A percentile compares a stretch with the other conserved stretches of the same genome.
Conservation (phyloP, 2,888 invertebrate genomes). For the Tuta absoluta region DNA sequence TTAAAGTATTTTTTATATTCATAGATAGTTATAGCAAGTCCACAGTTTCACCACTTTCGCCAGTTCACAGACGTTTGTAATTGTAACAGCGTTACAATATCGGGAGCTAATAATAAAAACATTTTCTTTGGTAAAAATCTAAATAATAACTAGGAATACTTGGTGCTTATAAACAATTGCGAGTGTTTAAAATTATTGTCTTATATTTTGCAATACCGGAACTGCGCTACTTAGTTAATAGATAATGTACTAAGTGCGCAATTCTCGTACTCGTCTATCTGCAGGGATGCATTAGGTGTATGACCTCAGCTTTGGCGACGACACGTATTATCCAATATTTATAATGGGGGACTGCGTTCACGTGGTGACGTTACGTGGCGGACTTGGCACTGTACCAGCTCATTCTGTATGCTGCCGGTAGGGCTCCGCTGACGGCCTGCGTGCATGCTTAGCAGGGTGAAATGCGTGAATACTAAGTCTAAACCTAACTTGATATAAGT, state of each 20-base stretch:
- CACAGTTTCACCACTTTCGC: too few species aligned
- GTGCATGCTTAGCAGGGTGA: constrained; percentile 36
- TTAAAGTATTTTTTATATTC: too few species aligned
- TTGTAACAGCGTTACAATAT: too few species aligned
- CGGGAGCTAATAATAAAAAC: too few species aligned
- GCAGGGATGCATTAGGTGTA: constrained; percentile 57
- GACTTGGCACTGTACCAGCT: constrained; percentile 62
- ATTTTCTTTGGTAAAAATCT: too few species aligned
- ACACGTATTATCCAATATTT: constrained; percentile 65
- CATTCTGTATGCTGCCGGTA: constrained; percentile 66
- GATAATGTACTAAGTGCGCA: neutral
- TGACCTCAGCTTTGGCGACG: constrained; percentile 60
- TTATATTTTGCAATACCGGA: neutral
- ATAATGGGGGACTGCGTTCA: constrained; percentile 61
- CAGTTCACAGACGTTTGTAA: too few species aligned
- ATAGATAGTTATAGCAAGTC: too few species aligned
- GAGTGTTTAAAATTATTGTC: too few species aligned
- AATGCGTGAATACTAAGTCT: neutral
- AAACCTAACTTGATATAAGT: neutral
- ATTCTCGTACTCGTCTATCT: neutral
- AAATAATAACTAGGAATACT: too few species aligned
- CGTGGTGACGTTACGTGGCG: constrained; percentile 50
- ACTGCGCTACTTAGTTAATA: neutral
- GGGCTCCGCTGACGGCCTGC: constrained; percentile 60
- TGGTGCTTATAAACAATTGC: too few species aligned